phyloP scores from a whole-genome alignment of 2,113 vertebrate species.

The Ia io region DNA sequence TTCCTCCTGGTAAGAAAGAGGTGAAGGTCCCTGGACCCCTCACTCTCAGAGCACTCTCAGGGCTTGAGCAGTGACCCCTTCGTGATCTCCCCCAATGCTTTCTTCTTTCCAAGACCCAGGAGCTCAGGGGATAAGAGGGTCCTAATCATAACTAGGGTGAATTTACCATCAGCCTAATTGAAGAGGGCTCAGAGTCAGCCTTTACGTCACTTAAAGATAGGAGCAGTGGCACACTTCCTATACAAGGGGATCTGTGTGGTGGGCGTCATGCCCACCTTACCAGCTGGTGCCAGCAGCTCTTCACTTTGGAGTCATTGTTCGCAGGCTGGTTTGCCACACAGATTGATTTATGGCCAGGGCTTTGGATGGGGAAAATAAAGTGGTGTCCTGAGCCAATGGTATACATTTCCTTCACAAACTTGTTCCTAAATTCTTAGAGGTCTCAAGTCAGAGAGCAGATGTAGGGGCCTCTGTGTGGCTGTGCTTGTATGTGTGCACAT shows the following conservation, averaged over 20 bases:
- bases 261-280: not conserved
- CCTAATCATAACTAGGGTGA: not conserved
- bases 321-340: not conserved
- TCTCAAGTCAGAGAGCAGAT: not conserved
- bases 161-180: not conserved
- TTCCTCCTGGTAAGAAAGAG: not conserved
- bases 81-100: not conserved
- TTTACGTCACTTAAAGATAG: not conserved
- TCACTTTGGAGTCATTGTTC: not conserved
- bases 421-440: not conserved
- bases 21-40: not conserved
- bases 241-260: rapidly evolving
- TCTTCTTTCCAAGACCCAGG: not conserved
- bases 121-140: not conserved
- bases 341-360: not conserved
- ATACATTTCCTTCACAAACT: not conserved
- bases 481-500: not conserved
- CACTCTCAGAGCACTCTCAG: not conserved
- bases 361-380: not conserved
- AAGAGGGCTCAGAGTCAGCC: not conserved
- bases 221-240: not conserved
- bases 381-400: not conserved
- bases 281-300: too few relatives aligned
- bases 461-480: not conserved
- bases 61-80: too few relatives aligned